phyloP scores from a whole-genome alignment of 2,113 vertebrate genomes.

The Mungos mungo region DNA sequence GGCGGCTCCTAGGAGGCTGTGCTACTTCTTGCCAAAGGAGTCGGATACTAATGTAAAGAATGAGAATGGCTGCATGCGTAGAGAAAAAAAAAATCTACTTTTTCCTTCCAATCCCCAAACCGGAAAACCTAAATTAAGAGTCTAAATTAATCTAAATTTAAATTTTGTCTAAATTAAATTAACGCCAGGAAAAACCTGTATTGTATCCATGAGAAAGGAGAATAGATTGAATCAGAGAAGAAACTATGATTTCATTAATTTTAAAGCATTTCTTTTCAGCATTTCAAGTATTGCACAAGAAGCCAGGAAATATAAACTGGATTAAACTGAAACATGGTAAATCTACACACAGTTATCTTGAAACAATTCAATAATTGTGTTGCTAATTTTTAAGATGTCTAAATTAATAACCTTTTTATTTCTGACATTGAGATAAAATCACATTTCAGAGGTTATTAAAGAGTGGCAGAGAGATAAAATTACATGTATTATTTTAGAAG shows the following conservation, averaged over 20 bases:
- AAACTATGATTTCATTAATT: not conserved
- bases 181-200: not conserved
- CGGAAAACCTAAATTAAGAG: not conserved
- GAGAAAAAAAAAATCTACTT: not conserved
- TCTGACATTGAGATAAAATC: not conserved
- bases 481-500: not conserved
- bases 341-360: not conserved
- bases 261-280: not conserved
- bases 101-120: not conserved
- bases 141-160: not conserved
- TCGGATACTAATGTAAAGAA: not conserved
- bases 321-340: not conserved
- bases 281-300: not conserved
- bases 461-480: not conserved
- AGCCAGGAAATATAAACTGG: not conserved
- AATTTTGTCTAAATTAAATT: not conserved
- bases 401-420: not conserved
- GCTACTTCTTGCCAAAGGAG: not conserved
- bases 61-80: not conserved
- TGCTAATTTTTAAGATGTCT: not conserved
- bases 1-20: not conserved
- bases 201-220: not conserved
- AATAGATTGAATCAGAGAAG: not conserved
- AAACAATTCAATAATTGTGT: not conserved
- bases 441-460: not conserved